Evolutionary conservation across 1,140 invertebrate genomes (phyloP).

Genomic region (Thaumatotibia leucotreta): DNA sequence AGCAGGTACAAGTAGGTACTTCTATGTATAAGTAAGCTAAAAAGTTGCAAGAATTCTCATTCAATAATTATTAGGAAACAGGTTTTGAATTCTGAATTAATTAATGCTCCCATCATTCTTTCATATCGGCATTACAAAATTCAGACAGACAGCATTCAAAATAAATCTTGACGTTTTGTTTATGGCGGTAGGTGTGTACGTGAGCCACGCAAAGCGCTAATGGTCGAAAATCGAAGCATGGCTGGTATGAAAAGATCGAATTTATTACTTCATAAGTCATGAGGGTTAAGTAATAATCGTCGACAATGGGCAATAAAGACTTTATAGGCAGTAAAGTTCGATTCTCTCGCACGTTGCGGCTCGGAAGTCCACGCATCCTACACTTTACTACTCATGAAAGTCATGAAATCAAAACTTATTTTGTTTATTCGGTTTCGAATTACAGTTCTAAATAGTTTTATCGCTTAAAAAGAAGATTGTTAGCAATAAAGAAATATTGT

Average conservation of each 20-base stretch:
- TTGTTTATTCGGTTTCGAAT: slow-evolving; percentile 1
- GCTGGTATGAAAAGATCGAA: slow-evolving; percentile 56
- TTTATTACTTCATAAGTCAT: slow-evolving; percentile 73
- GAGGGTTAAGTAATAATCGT: slow-evolving; percentile 71
- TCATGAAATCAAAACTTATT: slow-evolving; percentile 4
- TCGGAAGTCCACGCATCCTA: slow-evolving; percentile 42
- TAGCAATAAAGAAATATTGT: background rate
- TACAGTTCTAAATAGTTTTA: background rate
- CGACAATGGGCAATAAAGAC: slow-evolving; percentile 71
- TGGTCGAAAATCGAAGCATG: slow-evolving; percentile 29
- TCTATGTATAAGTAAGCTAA: too few relatives aligned
- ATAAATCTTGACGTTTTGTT: slow-evolving; percentile 19
- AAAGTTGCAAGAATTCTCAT: too few relatives aligned
- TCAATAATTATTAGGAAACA: too few relatives aligned
- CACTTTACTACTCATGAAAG: background rate
- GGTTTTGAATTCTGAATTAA: too few relatives aligned
- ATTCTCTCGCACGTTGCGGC: slow-evolving; percentile 48
- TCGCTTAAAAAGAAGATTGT: background rate
- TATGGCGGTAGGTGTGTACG: slow-evolving; percentile 17
- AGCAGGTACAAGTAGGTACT: too few relatives aligned
- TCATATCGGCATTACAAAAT: background rate
- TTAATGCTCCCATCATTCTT: too few relatives aligned
- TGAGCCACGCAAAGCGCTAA: background rate
- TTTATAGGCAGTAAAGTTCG: slow-evolving; percentile 72
- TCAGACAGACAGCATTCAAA: background rate